A percentile compares a stretch with the other conserved stretches of the same genome.
These are phyloP conservation scores for Sicus ferrugineus DNA, from an alignment of 2,888 invertebrate genomes.

Conservation along the genomic window DNA sequence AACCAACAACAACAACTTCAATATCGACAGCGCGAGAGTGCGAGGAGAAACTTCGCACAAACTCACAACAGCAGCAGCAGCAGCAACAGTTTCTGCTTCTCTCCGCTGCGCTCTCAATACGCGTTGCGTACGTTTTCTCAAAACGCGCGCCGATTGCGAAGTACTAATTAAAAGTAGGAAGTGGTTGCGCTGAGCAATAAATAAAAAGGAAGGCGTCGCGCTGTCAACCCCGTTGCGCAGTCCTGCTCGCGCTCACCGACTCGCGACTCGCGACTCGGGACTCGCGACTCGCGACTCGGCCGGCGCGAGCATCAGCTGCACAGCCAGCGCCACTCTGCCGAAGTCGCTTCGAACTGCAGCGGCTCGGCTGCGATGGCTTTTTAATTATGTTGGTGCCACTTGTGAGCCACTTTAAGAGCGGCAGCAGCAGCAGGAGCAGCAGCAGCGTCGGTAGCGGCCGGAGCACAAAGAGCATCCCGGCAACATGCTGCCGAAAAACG, in stretches of 20 bases:
- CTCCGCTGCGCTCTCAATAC: not conserved
- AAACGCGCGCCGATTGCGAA: not conserved
- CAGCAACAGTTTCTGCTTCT: not conserved
- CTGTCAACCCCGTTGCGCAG: not conserved
- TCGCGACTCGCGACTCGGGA: too few relatives aligned
- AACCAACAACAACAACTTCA: too few relatives aligned
- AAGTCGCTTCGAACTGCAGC: not conserved
- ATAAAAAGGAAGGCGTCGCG: not conserved
- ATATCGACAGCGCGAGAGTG: too few relatives aligned
- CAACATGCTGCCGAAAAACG: slow-evolving; percentile 7
- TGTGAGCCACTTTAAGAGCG: not conserved
- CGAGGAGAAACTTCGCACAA: too few relatives aligned
- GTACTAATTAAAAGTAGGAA: slow-evolving; percentile 2
- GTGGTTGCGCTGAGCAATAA: not conserved
- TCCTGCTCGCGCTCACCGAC: not conserved
- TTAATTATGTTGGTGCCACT: not conserved
- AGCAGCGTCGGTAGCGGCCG: slow-evolving; percentile 16
- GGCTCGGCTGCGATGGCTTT: slow-evolving; percentile 1
- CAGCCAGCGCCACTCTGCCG: not conserved
- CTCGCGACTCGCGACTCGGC: too few relatives aligned
- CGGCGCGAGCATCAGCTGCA: not conserved
- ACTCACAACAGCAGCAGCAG: too few relatives aligned
- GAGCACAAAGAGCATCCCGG: slow-evolving; percentile 8
- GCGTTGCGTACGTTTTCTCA: too few relatives aligned
- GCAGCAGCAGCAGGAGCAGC: not conserved